These are phyloP conservation scores for Pachliopta kotzebuea DNA, from an alignment of 2,888 invertebrate species.

Conservation along the genomic window DNA sequence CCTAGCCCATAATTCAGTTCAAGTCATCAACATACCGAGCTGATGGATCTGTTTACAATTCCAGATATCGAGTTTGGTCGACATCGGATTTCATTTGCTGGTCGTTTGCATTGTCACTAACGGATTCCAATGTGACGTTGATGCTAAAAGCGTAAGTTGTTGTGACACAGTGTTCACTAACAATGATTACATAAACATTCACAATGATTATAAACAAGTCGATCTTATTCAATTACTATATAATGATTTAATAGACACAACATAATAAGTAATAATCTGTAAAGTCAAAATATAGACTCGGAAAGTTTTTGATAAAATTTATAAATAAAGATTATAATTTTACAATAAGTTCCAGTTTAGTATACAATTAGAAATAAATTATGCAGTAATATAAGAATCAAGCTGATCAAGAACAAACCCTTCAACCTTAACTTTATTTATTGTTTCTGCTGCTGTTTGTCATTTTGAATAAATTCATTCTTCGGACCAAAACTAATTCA, in stretches of 20 bases:
- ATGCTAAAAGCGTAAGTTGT: conserved; percentile 31
- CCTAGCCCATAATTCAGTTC: neutral
- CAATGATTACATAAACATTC: neutral
- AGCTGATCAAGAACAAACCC: too few species aligned
- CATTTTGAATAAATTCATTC: too few species aligned
- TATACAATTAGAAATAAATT: too few species aligned
- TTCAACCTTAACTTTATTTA: too few species aligned
- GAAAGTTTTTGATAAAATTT: too few species aligned
- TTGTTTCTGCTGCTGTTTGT: too few species aligned
- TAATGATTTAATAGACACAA: neutral
- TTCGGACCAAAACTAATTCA: too few species aligned
- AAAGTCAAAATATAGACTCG: too few species aligned
- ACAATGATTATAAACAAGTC: neutral
- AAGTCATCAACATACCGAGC: neutral
- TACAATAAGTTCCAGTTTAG: too few species aligned
- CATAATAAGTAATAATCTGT: neutral
- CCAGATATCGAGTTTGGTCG: conserved; percentile 55
- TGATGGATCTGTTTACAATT: conserved; percentile 33
- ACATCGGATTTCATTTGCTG: conserved; percentile 53
- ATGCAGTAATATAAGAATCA: too few species aligned
- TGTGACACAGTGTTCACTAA: neutral
- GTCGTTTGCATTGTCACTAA: conserved; percentile 52
- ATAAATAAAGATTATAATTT: too few species aligned
- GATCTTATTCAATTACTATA: neutral
- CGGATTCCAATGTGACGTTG: conserved; percentile 62